Conservation (phyloP, 2,113 vertebrate species). For the Prionailurus bengalensis region DNA sequence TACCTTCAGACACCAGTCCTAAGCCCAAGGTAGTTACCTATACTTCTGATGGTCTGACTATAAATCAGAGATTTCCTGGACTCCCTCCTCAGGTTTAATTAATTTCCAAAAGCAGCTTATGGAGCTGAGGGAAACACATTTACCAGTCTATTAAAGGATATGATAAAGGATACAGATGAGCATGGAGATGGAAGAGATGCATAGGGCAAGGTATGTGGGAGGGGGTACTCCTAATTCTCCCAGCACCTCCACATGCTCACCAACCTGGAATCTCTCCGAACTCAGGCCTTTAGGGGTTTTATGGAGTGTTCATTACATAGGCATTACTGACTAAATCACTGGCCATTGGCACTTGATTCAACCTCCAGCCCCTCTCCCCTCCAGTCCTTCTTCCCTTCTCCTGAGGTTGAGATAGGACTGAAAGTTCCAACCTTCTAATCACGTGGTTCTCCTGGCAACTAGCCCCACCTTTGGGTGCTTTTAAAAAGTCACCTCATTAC, state of each 20-base stretch:
- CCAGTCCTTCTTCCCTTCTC: background rate
- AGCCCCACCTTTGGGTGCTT: background rate
- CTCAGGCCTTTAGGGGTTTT: background rate
- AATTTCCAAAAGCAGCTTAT: background rate
- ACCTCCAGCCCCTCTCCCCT: background rate
- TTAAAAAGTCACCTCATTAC: background rate
- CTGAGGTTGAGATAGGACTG: background rate
- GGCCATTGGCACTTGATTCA: background rate
- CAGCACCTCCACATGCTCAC: background rate
- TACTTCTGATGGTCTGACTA: background rate
- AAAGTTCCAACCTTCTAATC: conserved; percentile 9
- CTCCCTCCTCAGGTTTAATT: background rate
- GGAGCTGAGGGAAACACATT: background rate
- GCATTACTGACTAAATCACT: background rate
- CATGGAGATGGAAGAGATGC: background rate
- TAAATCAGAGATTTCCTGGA: background rate
- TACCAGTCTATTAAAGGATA: background rate
- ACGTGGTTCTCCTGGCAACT: background rate
- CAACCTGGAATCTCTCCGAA: background rate
- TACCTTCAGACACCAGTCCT: background rate
- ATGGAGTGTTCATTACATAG: background rate
- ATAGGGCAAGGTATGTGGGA: background rate
- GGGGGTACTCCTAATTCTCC: background rate
- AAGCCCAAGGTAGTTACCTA: background rate
- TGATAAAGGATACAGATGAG: background rate